Base-by-base conservation (phyloP, 2,888 invertebrate genomes). In the Cerceris ruficornis region DNA sequence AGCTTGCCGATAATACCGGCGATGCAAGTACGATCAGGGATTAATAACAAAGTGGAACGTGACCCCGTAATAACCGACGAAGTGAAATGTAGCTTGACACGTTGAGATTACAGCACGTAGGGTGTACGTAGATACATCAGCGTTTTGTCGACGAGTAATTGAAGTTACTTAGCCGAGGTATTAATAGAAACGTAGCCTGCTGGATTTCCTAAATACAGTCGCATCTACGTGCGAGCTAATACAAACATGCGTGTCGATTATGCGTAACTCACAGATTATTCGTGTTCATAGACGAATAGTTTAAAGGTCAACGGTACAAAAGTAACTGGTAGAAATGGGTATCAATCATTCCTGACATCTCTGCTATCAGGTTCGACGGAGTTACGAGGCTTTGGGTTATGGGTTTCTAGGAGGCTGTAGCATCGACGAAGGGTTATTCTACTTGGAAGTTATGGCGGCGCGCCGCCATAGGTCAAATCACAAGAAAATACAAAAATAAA, bases 301-400 rank as follows among this genome's bases (percentile, higher is more conserved):
- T 75, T 73, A 82, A 84, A 87, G 86, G 87, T 87, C 85, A 86
- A 82, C 84, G 88, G 88, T 89, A 87, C 85, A 87, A 86, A 84
- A 87, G 85, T 86, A 86, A 88, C 82, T 78, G 80, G 81, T 82
- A 79, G 59, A 76, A 84, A 83, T 78, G 85, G 75, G 75, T 88
- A 88, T 89, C 87, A 87, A 89, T 89, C 89, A 89, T 81, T 84
- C 86, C 54, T 67, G 60, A 67, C 72, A 61, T 68, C 59, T 14
- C 42, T 57, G 54, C 59, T 49, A 55, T 50, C 71, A 55, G 6
- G 55, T 7, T 64, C 46, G 72, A 69, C 72, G 52, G 76, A 76
- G 68, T 76, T 68, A 65, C 68, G 55, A 43, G 55, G 43, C 49
- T 41, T n/a, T 39, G 68, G 49, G 54, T 50, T 68, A 68, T 57